A percentile compares a stretch with the other conserved stretches of the same genome.
phyloP scores from a whole-genome alignment of 2,113 vertebrate species.

The Perca schrenkii region DNA sequence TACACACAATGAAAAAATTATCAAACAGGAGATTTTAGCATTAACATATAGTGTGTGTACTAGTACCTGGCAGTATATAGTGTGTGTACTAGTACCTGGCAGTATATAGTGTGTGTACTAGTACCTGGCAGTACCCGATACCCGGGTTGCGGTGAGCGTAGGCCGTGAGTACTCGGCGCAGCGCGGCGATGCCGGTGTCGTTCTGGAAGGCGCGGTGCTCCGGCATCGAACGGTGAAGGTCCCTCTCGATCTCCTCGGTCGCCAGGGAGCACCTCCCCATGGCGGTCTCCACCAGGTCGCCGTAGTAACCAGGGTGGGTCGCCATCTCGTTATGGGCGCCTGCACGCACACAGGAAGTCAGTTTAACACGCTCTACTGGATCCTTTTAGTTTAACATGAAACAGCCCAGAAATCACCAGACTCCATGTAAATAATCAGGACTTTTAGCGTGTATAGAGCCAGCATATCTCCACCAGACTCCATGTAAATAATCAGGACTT shows the following conservation, averaged over 20 bases:
- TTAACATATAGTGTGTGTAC: not conserved
- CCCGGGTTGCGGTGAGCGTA: constrained; percentile 97
- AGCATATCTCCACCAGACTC: too few relatives aligned
- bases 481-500: too few relatives aligned
- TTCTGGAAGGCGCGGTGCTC: constrained; percentile 98
- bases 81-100: constrained; percentile 87
- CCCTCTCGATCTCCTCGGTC: constrained; percentile 97
- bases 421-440: too few relatives aligned
- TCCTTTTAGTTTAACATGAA: too few relatives aligned
- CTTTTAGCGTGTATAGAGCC: too few relatives aligned
- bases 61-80: constrained; percentile 91
- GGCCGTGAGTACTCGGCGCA: constrained; percentile 95
- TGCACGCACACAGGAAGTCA: constrained; percentile 58
- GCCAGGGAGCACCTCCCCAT: constrained; percentile 91
- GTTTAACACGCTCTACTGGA: too few relatives aligned
- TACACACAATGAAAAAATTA: too few relatives aligned
- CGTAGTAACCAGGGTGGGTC: constrained; percentile 93
- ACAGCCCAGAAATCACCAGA: too few relatives aligned
- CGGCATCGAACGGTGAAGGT: constrained; percentile 98
- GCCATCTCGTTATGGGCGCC: constrained; percentile 97
- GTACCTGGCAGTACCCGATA: constrained; percentile 95
- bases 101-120: constrained; percentile 79
- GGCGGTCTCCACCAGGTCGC: constrained; percentile 91
- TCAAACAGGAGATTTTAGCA: too few relatives aligned
- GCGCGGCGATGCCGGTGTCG: constrained; percentile 92